phyloP scores from a whole-genome alignment of 1,140 invertebrate genomes.

The Drosophila parvula region DNA sequence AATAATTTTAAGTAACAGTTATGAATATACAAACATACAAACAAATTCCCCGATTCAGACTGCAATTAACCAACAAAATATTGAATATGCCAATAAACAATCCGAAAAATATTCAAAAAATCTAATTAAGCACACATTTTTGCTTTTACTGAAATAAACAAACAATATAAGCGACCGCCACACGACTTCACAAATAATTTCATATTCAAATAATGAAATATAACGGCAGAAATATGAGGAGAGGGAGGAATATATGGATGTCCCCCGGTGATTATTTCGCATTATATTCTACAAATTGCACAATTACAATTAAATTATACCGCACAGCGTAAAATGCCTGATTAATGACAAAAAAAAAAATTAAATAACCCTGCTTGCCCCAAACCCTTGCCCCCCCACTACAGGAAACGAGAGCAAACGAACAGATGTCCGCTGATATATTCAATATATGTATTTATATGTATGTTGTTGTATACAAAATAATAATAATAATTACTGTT shows the following conservation, averaged over 20 bases:
- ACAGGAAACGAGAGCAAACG: slow-evolving; percentile 19
- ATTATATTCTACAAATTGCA: slow-evolving; percentile 47
- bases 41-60: not conserved
- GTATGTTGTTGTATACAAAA: slow-evolving; percentile 46
- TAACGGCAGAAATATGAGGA: slow-evolving; percentile 15
- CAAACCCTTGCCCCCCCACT: not conserved
- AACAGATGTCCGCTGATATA: slow-evolving; percentile 57
- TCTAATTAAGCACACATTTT: slow-evolving; percentile 10
- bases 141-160: not conserved
- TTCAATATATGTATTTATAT: slow-evolving; percentile 30
- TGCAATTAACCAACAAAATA: not conserved
- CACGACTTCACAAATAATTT: slow-evolving; percentile 15
- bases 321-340: slow-evolving; percentile 48
- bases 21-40: not conserved
- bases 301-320: slow-evolving; percentile 58
- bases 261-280: slow-evolving; percentile 42
- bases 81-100: not conserved
- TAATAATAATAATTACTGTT: slow-evolving; percentile 50
- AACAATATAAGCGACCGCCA: slow-evolving; percentile 6
- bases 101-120: slow-evolving; percentile 4
- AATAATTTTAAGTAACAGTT: not conserved
- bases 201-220: slow-evolving; percentile 27
- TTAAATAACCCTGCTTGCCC: slow-evolving; percentile 1
- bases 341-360: slow-evolving; percentile 41
- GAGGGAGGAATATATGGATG: not conserved